These are phyloP conservation scores for Polyommatus icarus DNA, from an alignment of 2,888 invertebrate species.

Conservation along the genomic window DNA sequence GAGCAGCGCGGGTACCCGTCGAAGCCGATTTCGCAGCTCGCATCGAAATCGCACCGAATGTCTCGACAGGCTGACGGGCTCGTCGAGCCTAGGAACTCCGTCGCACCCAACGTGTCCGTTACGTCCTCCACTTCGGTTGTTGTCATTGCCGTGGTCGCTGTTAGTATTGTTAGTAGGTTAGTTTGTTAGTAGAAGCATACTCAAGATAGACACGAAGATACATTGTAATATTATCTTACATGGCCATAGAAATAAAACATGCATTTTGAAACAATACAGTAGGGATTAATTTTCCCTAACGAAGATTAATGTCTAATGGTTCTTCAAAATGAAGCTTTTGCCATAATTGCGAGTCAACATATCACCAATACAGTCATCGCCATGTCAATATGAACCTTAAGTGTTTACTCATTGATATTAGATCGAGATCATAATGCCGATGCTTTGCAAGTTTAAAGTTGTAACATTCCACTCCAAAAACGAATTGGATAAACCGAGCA, in stretches of 20 bases:
- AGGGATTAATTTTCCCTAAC: too few species aligned
- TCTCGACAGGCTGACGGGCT: conserved; percentile 87
- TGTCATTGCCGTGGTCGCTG: conserved; percentile 75
- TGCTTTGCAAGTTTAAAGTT: neutral
- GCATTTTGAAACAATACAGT: too few species aligned
- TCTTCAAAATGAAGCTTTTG: too few species aligned
- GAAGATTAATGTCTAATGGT: too few species aligned
- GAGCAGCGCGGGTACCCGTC: conserved; percentile 89
- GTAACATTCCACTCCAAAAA: neutral
- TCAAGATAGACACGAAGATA: too few species aligned
- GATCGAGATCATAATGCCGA: neutral
- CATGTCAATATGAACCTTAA: neutral
- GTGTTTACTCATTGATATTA: neutral
- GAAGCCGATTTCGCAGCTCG: conserved; percentile 89
- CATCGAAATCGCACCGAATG: conserved; percentile 92
- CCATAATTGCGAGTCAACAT: too few species aligned
- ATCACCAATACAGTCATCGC: too few species aligned
- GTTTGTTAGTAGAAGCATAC: neutral
- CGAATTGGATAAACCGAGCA: neutral
- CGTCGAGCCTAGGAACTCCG: conserved; percentile 59
- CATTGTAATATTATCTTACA: too few species aligned
- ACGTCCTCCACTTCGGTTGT: conserved; percentile 69
- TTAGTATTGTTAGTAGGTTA: conserved; percentile 61
- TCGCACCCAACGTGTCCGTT: conserved; percentile 64
- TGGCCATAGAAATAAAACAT: too few species aligned